phyloP scores from a whole-genome alignment of 2,113 vertebrate genomes.

The Dunckerocampus dactyliophorus region DNA sequence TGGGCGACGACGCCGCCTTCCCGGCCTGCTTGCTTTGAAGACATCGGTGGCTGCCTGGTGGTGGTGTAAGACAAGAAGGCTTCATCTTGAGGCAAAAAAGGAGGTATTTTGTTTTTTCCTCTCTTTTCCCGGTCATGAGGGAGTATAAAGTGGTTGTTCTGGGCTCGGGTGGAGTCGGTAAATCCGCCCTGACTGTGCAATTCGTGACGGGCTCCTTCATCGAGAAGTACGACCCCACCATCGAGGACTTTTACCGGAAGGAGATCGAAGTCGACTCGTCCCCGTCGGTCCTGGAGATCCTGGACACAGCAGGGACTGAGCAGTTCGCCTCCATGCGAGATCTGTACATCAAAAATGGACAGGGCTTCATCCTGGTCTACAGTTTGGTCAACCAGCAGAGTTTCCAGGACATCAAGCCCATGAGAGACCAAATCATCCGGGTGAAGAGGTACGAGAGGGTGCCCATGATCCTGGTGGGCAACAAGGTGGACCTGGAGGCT shows the following conservation, averaged over 20 bases:
- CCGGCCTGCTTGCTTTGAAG: constrained; percentile 55
- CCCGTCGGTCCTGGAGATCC: constrained; percentile 72
- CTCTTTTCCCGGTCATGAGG: constrained; percentile 70
- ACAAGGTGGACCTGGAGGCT: constrained; percentile 85
- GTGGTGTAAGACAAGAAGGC: constrained; percentile 46
- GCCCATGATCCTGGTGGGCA: constrained; percentile 88
- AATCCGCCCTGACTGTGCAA: constrained; percentile 89
- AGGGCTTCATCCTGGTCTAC: constrained; percentile 74
- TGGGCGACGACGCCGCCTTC: constrained; percentile 38
- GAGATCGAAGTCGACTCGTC: constrained; percentile 76
- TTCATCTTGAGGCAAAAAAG: constrained; percentile 53
- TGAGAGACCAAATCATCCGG: constrained; percentile 94
- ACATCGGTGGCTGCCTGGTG: constrained; percentile 66
- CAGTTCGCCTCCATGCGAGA: constrained; percentile 95
- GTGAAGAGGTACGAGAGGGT: constrained; percentile 93
- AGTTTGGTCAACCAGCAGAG: constrained; percentile 82
- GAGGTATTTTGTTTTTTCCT: constrained; percentile 32
- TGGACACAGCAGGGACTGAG: constrained; percentile 80
- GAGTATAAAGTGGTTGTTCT: constrained; percentile 95
- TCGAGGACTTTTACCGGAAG: constrained; percentile 83
- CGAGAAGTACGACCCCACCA: constrained; percentile 92
- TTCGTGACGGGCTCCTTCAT: constrained; percentile 92
- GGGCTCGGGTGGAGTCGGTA: constrained; percentile 90
- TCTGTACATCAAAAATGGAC: constrained; percentile 78
- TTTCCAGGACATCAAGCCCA: constrained; percentile 94